Evolutionary conservation across 2,113 vertebrate genomes (phyloP).

Genomic region (Myotis lucifugus): DNA sequence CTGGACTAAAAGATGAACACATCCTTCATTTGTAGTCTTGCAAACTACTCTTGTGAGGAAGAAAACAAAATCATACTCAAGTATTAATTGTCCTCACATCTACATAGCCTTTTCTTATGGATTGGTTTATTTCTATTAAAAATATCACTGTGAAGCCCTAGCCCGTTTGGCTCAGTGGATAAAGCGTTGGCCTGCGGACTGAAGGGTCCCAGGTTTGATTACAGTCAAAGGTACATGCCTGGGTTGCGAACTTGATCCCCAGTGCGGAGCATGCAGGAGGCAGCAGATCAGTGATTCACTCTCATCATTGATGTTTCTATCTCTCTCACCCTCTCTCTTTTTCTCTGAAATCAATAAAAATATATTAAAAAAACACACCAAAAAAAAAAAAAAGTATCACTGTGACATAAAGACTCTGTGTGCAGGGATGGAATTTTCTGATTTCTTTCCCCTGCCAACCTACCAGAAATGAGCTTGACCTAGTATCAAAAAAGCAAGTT

Average conservation of each 20-base stretch:
- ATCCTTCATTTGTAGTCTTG: neutral
- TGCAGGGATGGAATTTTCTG: neutral
- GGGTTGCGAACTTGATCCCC: too few species aligned
- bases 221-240: too few species aligned
- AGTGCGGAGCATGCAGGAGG: too few species aligned
- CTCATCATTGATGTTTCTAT: too few species aligned
- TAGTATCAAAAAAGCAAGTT: neutral
- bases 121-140: neutral
- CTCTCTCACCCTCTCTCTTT: too few species aligned
- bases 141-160: neutral
- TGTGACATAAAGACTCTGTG: neutral
- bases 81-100: neutral
- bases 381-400: neutral
- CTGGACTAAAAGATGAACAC: neutral
- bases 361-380: too few species aligned
- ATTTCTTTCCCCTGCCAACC: rapidly evolving
- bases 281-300: too few species aligned
- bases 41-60: neutral
- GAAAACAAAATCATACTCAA: neutral
- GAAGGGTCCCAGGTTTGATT: too few species aligned
- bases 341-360: too few species aligned
- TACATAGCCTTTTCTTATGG: neutral
- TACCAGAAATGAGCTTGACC: neutral
- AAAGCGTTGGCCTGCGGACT: too few species aligned
- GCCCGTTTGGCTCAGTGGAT: too few species aligned